Percentiles rank a stretch among this genome's conserved stretches.
Conservation (phyloP, 1,140 invertebrate species). For the Drepana arcuata region DNA sequence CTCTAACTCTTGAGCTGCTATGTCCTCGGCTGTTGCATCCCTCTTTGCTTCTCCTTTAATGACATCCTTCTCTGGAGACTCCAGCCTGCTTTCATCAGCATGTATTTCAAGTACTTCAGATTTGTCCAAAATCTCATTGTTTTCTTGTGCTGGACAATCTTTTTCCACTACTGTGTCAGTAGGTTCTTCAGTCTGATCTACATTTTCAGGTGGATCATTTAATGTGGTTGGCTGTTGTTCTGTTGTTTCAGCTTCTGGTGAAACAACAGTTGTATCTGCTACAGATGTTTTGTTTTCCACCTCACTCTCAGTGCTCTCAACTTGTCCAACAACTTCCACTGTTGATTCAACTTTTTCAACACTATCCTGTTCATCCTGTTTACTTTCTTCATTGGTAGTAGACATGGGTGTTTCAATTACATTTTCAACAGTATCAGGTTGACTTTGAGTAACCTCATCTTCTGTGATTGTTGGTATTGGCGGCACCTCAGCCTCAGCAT, state of each 20-base stretch:
- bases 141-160: conserved; percentile 16
- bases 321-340: conserved; percentile 6
- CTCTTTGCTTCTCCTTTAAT: conserved; percentile 33
- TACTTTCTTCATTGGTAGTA: conserved; percentile 37
- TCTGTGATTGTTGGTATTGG: conserved; percentile 7
- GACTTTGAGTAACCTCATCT: conserved; percentile 19
- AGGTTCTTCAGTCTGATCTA: conserved; percentile 3
- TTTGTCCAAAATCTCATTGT: conserved; percentile 39
- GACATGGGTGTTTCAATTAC: conserved; percentile 34
- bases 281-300: conserved; percentile 29
- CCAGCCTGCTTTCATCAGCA: conserved; percentile 47
- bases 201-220: conserved; percentile 2
- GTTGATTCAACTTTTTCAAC: conserved; percentile 4
- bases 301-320: conserved; percentile 9
- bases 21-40: conserved; percentile 19
- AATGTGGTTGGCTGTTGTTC: conserved; percentile 4
- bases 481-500: conserved; percentile 8
- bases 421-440: conserved; percentile 8
- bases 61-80: too few species aligned
- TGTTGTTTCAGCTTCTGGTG: conserved; percentile 29
- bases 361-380: conserved; percentile 18
- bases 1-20: conserved; percentile 27
- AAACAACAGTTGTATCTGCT: conserved; percentile 51
- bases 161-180: not conserved
- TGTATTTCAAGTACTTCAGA: conserved; percentile 57